phyloP scores from a whole-genome alignment of 2,888 invertebrate genomes.

The Clostera curtula region DNA sequence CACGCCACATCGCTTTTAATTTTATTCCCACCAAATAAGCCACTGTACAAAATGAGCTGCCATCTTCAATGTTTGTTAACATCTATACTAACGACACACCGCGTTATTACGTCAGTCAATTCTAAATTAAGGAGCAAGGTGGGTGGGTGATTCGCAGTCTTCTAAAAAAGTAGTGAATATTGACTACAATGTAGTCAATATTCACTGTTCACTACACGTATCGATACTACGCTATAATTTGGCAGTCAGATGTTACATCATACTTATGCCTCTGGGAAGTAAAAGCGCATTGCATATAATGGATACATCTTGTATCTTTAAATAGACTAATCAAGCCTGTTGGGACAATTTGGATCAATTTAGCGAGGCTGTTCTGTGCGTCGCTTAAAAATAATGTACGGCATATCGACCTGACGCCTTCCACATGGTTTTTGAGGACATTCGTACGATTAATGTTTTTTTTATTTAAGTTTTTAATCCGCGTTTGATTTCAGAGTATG shows the following conservation, averaged over 20 bases:
- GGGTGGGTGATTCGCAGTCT: conserved; percentile 4
- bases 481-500: too few species aligned
- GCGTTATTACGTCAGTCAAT: conserved; percentile 6
- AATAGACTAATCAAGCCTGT: conserved; percentile 56
- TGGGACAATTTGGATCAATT: conserved; percentile 57
- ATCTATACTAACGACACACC: conserved; percentile 5
- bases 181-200: conserved; percentile 1
- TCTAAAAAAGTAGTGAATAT: conserved; percentile 1
- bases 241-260: conserved; percentile 3
- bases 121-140: conserved; percentile 10
- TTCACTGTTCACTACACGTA: too few species aligned
- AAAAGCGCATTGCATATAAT: conserved; percentile 16
- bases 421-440: too few species aligned
- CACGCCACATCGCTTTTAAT: too few species aligned
- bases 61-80: conserved; percentile 6
- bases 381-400: conserved; percentile 40
- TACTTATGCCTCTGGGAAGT: conserved; percentile 5
- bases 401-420: conserved; percentile 33
- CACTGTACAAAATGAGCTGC: too few species aligned
- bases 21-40: too few species aligned
- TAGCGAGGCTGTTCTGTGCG: conserved; percentile 41
- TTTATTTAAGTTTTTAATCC: too few species aligned
- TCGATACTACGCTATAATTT: too few species aligned
- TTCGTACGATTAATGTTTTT: too few species aligned
- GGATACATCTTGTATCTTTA: conserved; percentile 27